Conservation (phyloP, 2,113 vertebrate genomes). For the Oncorhynchus kisutch region DNA sequence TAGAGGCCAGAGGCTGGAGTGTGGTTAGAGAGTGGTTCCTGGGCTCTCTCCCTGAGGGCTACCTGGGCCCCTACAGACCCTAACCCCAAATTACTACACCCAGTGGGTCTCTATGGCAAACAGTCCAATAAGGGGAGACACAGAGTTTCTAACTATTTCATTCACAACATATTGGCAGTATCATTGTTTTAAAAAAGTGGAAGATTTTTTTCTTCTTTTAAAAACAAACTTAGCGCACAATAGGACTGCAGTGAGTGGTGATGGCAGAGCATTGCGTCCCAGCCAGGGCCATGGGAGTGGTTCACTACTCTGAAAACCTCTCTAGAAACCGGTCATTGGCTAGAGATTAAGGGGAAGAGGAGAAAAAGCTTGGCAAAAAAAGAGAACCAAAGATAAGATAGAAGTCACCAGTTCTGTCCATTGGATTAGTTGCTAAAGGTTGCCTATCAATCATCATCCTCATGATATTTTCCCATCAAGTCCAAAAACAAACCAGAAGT, state of each 20-base stretch:
- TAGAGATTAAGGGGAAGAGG: slow-evolving; percentile 27
- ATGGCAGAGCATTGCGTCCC: slow-evolving; percentile 18
- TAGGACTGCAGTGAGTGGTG: slow-evolving; percentile 55
- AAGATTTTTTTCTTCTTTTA: neutral
- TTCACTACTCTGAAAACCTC: slow-evolving; percentile 22
- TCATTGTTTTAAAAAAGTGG: slow-evolving; percentile 7
- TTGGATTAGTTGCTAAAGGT: slow-evolving; percentile 49
- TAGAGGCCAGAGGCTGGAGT: slow-evolving; percentile 13
- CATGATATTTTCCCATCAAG: slow-evolving; percentile 24
- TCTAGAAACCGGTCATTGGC: slow-evolving; percentile 33
- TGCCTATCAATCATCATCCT: slow-evolving; percentile 37
- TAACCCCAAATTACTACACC: slow-evolving; percentile 21
- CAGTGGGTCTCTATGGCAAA: slow-evolving; percentile 53
- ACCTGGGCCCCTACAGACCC: slow-evolving; percentile 29
- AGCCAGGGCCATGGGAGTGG: slow-evolving; percentile 15
- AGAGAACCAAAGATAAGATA: slow-evolving; percentile 27
- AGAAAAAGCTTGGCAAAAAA: slow-evolving; percentile 61
- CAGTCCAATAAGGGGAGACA: slow-evolving; percentile 35
- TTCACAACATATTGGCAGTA: slow-evolving; percentile 60
- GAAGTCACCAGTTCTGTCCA: slow-evolving; percentile 56
- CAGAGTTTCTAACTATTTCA: slow-evolving; percentile 20
- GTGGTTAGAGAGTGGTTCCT: slow-evolving; percentile 12
- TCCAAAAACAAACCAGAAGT: slow-evolving; percentile 62
- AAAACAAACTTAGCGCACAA: slow-evolving; percentile 44
- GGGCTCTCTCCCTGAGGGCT: slow-evolving; percentile 48